Percentiles rank a stretch among this genome's conserved stretches.
Conservation (phyloP, 2,797 vertebrate genomes). For the Limnodromus scolopaceus region DNA sequence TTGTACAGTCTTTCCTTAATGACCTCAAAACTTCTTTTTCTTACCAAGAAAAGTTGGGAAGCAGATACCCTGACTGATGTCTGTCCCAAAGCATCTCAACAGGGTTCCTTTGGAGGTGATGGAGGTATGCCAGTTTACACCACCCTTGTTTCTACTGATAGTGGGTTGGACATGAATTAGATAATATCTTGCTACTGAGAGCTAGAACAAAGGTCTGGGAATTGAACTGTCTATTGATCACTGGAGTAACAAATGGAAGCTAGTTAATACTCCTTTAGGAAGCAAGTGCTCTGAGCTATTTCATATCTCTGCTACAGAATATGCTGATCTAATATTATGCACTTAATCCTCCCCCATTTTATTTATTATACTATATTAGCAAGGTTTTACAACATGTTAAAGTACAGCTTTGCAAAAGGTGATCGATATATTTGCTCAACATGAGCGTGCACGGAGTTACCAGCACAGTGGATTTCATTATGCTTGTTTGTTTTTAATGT, state of each 20-base stretch:
- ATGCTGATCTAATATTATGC: conserved; percentile 4
- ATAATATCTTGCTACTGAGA: background rate
- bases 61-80: background rate
- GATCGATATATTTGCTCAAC: conserved; percentile 36
- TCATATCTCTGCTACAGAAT: conserved; percentile 1
- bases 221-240: conserved; percentile 15
- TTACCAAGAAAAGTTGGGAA: background rate
- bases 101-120: fast-evolving
- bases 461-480: background rate
- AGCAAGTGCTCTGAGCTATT: background rate
- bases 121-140: background rate
- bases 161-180: background rate
- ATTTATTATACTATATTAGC: conserved; percentile 37
- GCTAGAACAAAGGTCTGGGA: background rate
- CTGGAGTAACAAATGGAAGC: background rate
- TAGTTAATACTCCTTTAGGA: conserved; percentile 12
- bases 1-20: background rate
- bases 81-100: background rate
- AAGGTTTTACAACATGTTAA: conserved; percentile 18
- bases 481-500: background rate
- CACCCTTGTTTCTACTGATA: background rate
- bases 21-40: background rate
- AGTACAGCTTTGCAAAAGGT: background rate
- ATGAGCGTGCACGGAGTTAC: background rate
- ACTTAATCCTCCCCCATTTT: conserved; percentile 12